Evolutionary conservation across 2,113 vertebrate species (phyloP), one percentile per base, ranked within the genome.

Genomic region (Telmatochromis bifrenatus): DNA sequence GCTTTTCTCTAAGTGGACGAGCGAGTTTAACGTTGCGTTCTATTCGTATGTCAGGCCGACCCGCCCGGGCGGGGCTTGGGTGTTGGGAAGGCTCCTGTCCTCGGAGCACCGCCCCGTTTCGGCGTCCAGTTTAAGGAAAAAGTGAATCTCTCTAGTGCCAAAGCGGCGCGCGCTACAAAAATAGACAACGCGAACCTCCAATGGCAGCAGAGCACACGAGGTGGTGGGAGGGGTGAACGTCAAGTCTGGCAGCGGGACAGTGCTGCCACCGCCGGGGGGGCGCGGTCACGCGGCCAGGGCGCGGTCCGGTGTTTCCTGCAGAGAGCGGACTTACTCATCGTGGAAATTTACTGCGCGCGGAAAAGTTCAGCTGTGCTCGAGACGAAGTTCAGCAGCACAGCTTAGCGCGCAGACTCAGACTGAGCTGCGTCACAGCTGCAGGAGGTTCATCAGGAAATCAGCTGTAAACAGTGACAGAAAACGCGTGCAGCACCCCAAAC

Each of bases 211-310:
- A 39, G 75, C 73, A 70, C 23, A 81, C 28, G 23, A 39, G 7
- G 12, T 2, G 2, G 65, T 23, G 65, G n/a, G n/a, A 1, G 58
- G 58, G 28, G 58, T 60, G 15, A 28, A 47, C 37, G 68, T 42
- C 7, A 26, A 42, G 37, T 9, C 54, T 90, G 23, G 90, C 92
- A 92, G 82, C 87, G 11, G 3, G 31, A 7, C 90, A 7, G 82
- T 93, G 85, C n/a, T 17, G 86, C 31, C 21, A 62, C 15, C 7
- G 17, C 3, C 15, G 26, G 33, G 19, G 60, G 23, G n/a, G 88
- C 90, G 85, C 91, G 81, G 3, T 51, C 87, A 39, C 85, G 91
- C 68, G 79, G 9, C 10, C 37, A 87, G 94, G 95, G 94, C 73
- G 95, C 91, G 94, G 95, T 68, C 68, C 53, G 21, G n/a, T 6